phyloP scores from a whole-genome alignment of 2,888 invertebrate species.

The Lamellibrachia columna region DNA sequence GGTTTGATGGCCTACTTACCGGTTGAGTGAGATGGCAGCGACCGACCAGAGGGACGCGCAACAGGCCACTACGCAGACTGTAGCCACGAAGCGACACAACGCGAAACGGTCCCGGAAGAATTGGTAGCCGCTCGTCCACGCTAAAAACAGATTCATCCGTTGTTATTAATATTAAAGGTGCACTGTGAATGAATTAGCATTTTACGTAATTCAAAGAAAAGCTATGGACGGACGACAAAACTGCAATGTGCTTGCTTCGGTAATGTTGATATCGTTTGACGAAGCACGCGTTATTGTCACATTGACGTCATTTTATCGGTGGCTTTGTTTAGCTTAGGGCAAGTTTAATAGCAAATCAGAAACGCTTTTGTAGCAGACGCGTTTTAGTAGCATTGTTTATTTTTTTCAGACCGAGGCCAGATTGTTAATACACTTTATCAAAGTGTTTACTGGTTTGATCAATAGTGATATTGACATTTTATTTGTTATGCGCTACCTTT shows the following conservation, averaged over 20 bases:
- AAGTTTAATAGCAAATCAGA: background rate
- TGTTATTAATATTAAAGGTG: too few species aligned
- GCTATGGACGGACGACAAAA: too few species aligned
- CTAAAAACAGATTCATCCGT: background rate
- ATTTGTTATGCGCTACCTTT: background rate
- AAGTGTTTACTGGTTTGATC: background rate
- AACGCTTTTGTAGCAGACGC: background rate
- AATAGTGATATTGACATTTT: background rate
- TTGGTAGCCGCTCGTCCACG: constrained; percentile 12
- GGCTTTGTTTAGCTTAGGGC: background rate
- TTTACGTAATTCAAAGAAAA: too few species aligned
- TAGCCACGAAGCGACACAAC: background rate
- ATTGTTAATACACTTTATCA: background rate
- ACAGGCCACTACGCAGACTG: background rate
- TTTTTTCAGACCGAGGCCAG: background rate
- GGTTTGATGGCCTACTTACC: background rate
- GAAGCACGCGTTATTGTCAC: too few species aligned
- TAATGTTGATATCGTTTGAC: too few species aligned
- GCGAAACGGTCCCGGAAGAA: background rate
- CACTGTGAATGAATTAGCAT: too few species aligned
- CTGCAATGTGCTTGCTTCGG: too few species aligned
- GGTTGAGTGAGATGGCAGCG: background rate
- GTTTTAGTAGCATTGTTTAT: background rate
- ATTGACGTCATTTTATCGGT: background rate
- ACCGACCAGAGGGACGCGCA: background rate